Percentiles rank a stretch among this genome's conserved stretches.
Evolutionary conservation across 2,888 invertebrate genomes (phyloP).

Genomic region (Myathropa florea): DNA sequence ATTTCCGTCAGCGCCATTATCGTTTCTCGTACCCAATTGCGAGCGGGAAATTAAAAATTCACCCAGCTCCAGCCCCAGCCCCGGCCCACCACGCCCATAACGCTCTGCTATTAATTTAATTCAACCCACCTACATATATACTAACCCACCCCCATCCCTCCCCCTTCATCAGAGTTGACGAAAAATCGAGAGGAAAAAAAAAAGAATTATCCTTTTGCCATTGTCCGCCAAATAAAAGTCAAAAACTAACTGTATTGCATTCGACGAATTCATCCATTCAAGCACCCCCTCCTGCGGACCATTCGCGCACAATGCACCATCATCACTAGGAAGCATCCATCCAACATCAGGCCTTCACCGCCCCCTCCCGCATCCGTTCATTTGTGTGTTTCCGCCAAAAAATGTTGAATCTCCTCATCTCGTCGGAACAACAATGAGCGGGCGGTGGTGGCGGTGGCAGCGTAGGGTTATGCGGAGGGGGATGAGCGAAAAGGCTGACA

Average conservation of each 20-base stretch:
- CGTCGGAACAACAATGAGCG: background rate
- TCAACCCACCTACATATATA: background rate
- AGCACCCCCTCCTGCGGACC: background rate
- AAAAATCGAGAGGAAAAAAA: background rate
- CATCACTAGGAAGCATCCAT: background rate
- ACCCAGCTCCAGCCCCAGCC: constrained; percentile 16
- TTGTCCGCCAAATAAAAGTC: constrained; percentile 3
- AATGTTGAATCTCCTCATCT: background rate
- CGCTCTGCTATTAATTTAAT: constrained; percentile 50
- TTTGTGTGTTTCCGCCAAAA: background rate
- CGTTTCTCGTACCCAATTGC: constrained; percentile 41
- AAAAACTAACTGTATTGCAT: constrained; percentile 2
- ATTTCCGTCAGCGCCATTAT: constrained; percentile 56
- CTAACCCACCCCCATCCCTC: background rate
- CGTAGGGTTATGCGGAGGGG: background rate
- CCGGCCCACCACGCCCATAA: background rate
- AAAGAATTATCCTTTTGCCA: background rate
- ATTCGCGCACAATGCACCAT: background rate
- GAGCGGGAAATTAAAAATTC: constrained; percentile 59
- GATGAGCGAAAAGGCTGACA: background rate
- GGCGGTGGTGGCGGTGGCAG: too few relatives aligned
- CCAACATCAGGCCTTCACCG: background rate
- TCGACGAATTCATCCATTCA: background rate
- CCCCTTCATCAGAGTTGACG: background rate
- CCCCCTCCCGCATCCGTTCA: background rate